Evolutionary conservation across 2,113 vertebrate genomes (phyloP).

Genomic region (Mustelus asterias): DNA sequence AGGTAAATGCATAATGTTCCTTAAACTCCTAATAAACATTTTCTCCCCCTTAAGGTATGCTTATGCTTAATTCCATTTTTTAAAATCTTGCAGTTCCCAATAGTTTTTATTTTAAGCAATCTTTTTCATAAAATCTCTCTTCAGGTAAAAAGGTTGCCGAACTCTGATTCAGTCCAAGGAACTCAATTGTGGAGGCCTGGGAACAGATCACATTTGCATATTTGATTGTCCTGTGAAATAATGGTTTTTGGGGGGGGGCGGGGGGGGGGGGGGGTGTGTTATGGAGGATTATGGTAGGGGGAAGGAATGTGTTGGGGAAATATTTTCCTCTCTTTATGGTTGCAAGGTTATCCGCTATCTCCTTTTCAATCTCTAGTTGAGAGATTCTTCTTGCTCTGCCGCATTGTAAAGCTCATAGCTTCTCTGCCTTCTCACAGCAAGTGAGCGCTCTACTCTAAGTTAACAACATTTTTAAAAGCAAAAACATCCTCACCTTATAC

Average conservation of each 20-base stretch:
- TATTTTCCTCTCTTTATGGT: background rate
- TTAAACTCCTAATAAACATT: too few species aligned
- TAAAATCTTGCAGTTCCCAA: too few species aligned
- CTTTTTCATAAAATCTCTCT: too few species aligned
- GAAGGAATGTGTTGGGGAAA: background rate
- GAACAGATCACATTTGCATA: background rate
- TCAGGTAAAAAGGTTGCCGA: too few species aligned
- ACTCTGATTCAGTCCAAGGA: background rate
- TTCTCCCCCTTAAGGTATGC: too few species aligned
- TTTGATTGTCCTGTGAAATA: background rate
- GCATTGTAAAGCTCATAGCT: background rate
- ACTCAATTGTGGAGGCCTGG: background rate
- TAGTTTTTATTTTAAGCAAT: too few species aligned
- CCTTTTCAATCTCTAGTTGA: background rate
- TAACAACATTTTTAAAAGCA: background rate
- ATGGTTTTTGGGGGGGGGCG: background rate
- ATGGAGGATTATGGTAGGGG: too few species aligned
- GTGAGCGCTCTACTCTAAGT: background rate
- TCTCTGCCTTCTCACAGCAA: background rate
- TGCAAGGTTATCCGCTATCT: background rate
- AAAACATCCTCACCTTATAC: slow-evolving; percentile 75
- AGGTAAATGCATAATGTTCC: too few species aligned
- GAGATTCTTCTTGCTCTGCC: background rate
- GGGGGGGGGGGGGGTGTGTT: background rate
- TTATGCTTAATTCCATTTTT: too few species aligned